Evolutionary conservation across 2,888 invertebrate genomes (phyloP).

Genomic region (Boloria selene): DNA sequence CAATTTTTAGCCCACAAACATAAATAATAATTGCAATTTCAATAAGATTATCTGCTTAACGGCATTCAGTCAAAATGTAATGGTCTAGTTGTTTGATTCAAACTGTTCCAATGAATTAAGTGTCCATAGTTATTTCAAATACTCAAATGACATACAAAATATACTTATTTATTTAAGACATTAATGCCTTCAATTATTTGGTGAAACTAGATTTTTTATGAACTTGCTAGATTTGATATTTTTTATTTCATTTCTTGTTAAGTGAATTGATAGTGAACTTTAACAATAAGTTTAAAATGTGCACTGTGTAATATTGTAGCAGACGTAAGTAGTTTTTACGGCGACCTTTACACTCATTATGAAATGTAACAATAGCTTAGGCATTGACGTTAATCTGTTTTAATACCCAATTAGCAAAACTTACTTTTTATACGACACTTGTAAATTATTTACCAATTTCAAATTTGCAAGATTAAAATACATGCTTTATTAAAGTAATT

Average conservation of each 20-base stretch:
- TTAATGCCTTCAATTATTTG: not conserved
- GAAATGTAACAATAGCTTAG: constrained; percentile 8
- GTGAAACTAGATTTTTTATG: too few relatives aligned
- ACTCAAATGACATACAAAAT: not conserved
- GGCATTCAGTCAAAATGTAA: constrained; percentile 12
- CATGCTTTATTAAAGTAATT: not conserved
- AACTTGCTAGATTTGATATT: too few relatives aligned
- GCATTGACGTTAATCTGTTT: constrained; percentile 16
- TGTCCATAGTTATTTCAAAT: constrained; percentile 7
- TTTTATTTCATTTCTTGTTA: too few relatives aligned
- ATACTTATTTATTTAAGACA: not conserved
- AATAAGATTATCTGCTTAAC: constrained; percentile 20
- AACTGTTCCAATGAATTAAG: constrained; percentile 7
- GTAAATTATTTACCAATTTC: not conserved
- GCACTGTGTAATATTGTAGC: not conserved
- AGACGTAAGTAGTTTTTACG: constrained; percentile 1
- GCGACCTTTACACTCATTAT: constrained; percentile 13
- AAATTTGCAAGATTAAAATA: not conserved
- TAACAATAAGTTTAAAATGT: constrained; percentile 12
- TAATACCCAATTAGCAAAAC: constrained; percentile 17
- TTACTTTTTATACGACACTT: constrained; percentile 2
- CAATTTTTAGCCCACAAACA: constrained; percentile 25
- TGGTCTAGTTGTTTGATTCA: constrained; percentile 11
- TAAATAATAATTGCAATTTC: constrained; percentile 21
- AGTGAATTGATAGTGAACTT: not conserved